Evolutionary conservation across 92 coral and sea anemone genomes (phyloP).

Genomic region (Porites rus): DNA sequence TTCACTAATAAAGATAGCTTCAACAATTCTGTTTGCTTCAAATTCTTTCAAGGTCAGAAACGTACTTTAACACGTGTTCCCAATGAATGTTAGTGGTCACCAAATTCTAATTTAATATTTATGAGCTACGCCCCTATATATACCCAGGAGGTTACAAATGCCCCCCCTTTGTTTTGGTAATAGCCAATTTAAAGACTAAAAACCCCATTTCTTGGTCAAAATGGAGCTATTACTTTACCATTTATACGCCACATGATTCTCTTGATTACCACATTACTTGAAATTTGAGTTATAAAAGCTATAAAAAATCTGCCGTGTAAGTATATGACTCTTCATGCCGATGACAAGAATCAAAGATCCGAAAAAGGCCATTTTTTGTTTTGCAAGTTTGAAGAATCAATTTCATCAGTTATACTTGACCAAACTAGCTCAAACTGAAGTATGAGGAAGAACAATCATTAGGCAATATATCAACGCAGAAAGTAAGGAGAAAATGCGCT

Average conservation of each 20-base stretch:
- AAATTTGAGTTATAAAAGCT: not conserved
- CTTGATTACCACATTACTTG: not conserved
- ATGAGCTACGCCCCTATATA: too few relatives aligned
- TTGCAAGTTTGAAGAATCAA: not conserved
- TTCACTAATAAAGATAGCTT: too few relatives aligned
- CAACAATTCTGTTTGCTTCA: too few relatives aligned
- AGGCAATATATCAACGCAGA: not conserved
- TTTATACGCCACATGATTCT: not conserved
- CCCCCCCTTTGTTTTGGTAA: not conserved
- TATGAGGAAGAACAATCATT: not conserved
- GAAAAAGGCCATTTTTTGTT: conserved; percentile 1
- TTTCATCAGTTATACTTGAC: not conserved
- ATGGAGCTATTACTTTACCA: conserved; percentile 1
- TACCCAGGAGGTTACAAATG: not conserved
- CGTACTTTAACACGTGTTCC: too few relatives aligned
- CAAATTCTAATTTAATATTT: too few relatives aligned
- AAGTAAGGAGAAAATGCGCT: not conserved
- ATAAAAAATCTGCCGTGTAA: conserved; percentile 1
- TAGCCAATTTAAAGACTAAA: not conserved
- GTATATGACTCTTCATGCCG: conserved; percentile 4
- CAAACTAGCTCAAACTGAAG: not conserved
- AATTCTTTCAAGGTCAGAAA: too few relatives aligned
- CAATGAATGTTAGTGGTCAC: too few relatives aligned
- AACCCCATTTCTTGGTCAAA: not conserved
- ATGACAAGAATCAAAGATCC: conserved; percentile 2